These are phyloP conservation scores for Pterostichus madidus DNA, from an alignment of 2,888 invertebrate genomes.

Conservation along the genomic window DNA sequence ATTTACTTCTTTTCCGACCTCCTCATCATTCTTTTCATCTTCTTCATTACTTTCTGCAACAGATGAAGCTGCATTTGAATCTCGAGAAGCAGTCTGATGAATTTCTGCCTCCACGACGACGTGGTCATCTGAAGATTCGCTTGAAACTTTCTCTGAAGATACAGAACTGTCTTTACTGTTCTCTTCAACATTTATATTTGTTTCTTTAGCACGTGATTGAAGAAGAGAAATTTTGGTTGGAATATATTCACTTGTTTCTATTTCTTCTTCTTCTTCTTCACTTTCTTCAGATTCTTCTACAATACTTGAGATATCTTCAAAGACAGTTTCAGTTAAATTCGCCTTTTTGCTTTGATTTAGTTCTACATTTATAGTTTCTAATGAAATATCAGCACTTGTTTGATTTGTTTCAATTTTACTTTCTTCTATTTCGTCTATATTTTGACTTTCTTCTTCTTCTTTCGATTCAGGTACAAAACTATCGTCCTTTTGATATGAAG, in stretches of 20 bases:
- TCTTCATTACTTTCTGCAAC: neutral
- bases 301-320: constrained; percentile 37
- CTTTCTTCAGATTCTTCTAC: constrained; percentile 31
- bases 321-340: constrained; percentile 21
- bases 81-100: neutral
- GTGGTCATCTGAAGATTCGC: constrained; percentile 24
- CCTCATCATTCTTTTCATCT: neutral
- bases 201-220: too few species aligned
- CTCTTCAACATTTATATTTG: neutral
- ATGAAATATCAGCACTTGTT: neutral
- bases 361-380: neutral
- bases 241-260: neutral
- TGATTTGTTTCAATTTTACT: neutral
- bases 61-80: neutral
- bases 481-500: neutral
- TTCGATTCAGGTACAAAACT: neutral
- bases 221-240: neutral
- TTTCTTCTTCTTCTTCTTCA: constrained; percentile 1
- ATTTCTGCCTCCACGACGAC: neutral
- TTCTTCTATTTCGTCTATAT: neutral
- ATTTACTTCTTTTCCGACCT: neutral
- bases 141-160: constrained; percentile 26
- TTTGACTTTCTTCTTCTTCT: neutral
- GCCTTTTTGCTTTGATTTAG: too few species aligned
- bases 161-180: neutral